Evolutionary conservation across 2,888 invertebrate species (phyloP).

Genomic region (Punctoribates punctum): DNA sequence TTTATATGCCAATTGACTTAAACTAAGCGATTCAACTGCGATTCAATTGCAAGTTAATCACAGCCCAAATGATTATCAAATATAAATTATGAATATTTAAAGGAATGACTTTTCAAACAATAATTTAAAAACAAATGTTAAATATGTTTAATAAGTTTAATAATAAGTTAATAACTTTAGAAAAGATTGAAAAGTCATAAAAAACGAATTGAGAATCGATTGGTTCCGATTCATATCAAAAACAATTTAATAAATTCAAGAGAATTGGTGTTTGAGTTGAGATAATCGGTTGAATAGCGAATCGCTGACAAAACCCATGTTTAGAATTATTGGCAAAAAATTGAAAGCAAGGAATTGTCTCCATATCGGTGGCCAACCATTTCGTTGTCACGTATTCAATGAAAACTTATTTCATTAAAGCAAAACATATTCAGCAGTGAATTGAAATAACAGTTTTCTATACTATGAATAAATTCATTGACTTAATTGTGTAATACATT

Average conservation of each 20-base stretch:
- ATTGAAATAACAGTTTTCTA: conserved; percentile 21
- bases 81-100: too few relatives aligned
- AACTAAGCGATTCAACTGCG: too few relatives aligned
- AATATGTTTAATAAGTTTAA: too few relatives aligned
- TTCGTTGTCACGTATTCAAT: conserved; percentile 14
- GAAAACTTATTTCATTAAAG: conserved; percentile 20
- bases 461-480: conserved; percentile 6
- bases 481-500: conserved; percentile 20
- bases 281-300: background rate
- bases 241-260: background rate
- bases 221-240: background rate
- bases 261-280: background rate
- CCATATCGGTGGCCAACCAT: background rate
- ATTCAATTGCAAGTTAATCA: too few relatives aligned
- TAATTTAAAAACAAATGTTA: too few relatives aligned
- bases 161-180: too few relatives aligned
- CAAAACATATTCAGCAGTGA: conserved; percentile 4
- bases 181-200: too few relatives aligned
- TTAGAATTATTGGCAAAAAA: background rate
- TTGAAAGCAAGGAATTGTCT: background rate
- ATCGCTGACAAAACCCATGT: background rate
- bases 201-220: too few relatives aligned
- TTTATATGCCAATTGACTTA: too few relatives aligned
- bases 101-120: too few relatives aligned
- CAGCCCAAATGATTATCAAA: too few relatives aligned